Conservation (phyloP, 2,113 vertebrate species). For the Microcebus murinus region DNA sequence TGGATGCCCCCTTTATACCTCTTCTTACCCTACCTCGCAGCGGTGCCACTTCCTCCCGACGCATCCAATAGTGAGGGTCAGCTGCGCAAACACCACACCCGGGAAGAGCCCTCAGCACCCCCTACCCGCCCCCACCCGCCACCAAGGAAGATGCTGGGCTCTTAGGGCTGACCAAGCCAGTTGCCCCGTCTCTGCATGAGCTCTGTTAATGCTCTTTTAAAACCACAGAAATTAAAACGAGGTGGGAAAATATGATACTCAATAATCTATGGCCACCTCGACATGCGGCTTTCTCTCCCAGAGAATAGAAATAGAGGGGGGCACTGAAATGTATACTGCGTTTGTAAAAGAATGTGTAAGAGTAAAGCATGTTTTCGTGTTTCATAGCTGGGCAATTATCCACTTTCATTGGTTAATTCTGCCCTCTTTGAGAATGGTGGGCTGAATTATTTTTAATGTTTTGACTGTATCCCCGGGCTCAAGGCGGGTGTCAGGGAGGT, state of each 20-base stretch:
- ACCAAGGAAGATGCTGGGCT: neutral
- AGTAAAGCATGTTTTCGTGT: neutral
- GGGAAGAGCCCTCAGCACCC: neutral
- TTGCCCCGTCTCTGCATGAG: neutral
- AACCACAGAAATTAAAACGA: neutral
- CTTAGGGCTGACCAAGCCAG: neutral
- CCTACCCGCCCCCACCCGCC: neutral
- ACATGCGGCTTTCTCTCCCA: neutral
- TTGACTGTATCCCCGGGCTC: neutral
- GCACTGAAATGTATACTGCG: neutral
- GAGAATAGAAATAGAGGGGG: neutral
- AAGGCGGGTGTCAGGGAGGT: neutral
- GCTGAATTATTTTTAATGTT: neutral
- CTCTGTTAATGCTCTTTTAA: neutral
- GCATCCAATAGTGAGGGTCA: neutral
- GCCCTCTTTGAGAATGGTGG: neutral
- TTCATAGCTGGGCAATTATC: neutral
- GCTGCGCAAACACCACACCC: neutral
- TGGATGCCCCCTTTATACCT: neutral
- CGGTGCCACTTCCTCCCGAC: neutral
- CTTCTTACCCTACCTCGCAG: neutral
- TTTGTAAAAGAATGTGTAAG: neutral
- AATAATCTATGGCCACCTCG: neutral
- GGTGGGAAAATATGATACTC: neutral
- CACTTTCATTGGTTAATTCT: neutral